Evolutionary conservation across 2,797 vertebrate species (phyloP), one percentile per base, ranked within the genome.

Genomic region (Erpetoichthys calabaricus): DNA sequence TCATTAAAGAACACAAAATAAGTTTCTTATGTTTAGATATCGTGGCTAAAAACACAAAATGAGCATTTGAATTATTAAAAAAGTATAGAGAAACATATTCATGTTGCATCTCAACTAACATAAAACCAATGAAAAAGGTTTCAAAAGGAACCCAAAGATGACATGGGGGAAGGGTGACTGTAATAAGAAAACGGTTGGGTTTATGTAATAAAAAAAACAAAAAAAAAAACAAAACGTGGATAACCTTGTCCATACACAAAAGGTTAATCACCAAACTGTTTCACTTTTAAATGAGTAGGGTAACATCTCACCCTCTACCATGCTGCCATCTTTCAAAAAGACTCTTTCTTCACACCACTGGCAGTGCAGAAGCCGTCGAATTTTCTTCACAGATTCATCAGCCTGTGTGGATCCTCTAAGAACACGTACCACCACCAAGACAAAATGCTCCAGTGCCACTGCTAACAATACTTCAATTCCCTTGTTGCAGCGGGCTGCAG

Each of bases 261-360:
- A 60, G 8, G 42, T 9, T 60, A 25, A 25, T 25, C 25, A 25
- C 25, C 25, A 25, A 25, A 25, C 25, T 25, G 25, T 25, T 25
- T 25, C 25, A 25, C 25, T 25, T 2, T 25, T 25, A 25, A 25
- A 25, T 25, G 25, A 25, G 25, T 25, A 25, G 25, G 2, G 25
- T 2, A 25, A 1, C 25, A 25, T 57, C 69, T 86, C 72, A 98
- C 94, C 94, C 79, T 97, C 91, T 59, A 92, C 73, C 90, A 96
- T 91, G 70, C 83, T 91, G n/a, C 90, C 85, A 44, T 76, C 85
- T 60, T 83, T 92, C 67, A 93, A 87, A 73, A 98, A 98, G 55
- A 91, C 80, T 56, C 95, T 85, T 75, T 96, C 95, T 74, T 97
- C 95, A 5, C 95, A 99, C 95, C 95, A 98, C 75, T 94, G 92